A percentile compares a stretch with the other conserved stretches of the same genome.
Evolutionary conservation across 2,797 vertebrate species (phyloP).

Genomic region (Cuculus canorus): DNA sequence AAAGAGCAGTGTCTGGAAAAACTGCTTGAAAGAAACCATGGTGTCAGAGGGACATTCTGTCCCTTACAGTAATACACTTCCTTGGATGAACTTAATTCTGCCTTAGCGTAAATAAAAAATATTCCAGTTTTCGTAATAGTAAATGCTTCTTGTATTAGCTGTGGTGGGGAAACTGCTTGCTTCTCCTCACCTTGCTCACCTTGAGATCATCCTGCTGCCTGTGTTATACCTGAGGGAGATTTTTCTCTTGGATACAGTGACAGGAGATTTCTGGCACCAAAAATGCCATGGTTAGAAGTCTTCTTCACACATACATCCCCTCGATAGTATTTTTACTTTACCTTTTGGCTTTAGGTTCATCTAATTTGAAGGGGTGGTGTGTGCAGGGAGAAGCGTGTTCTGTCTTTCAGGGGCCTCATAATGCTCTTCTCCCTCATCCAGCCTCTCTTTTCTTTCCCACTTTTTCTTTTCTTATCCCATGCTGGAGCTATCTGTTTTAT

Average conservation of each 20-base stretch:
- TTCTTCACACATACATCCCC: fast-evolving
- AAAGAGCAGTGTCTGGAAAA: no score
- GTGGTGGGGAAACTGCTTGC: fast-evolving
- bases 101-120: no score
- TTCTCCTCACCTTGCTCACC: fast-evolving
- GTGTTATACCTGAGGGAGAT: no score
- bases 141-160: no score
- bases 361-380: fast-evolving
- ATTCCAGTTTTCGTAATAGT: no score
- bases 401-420: no score
- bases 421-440: fast-evolving
- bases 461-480: fast-evolving
- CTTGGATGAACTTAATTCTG: no score
- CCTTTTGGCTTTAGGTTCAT: not conserved
- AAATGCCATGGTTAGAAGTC: fast-evolving
- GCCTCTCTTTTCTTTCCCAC: not conserved
- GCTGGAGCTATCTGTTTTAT: fast-evolving
- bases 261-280: fast-evolving
- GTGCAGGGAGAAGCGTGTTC: no score
- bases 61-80: no score
- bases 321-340: fast-evolving
- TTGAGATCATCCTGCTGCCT: fast-evolving
- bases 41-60: no score
- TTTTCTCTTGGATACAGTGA: fast-evolving
- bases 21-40: no score